Percentiles rank a stretch among this genome's conserved stretches.
Conservation (phyloP, 2,888 invertebrate species). For the Cephus rjabovi region DNA sequence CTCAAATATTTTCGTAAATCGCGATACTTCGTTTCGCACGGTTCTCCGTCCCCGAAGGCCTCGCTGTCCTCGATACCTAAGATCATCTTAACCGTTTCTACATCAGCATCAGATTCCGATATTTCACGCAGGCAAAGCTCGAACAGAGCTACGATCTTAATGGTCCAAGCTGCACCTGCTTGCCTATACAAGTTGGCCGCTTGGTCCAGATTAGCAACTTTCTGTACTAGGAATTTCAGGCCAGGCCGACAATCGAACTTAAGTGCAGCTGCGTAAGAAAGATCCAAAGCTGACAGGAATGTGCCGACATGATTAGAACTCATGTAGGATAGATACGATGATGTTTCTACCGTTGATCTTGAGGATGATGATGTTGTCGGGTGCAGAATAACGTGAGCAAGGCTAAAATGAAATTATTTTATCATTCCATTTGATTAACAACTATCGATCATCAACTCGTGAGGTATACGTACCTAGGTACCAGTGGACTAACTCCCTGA, state of each 20-base stretch:
- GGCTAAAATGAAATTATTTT: conserved; percentile 60
- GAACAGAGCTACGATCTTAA: conserved; percentile 87
- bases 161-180: conserved; percentile 92
- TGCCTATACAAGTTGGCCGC: conserved; percentile 94
- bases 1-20: conserved; percentile 47
- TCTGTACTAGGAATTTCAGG: conserved; percentile 92
- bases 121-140: conserved; percentile 85
- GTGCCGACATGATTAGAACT: conserved; percentile 76
- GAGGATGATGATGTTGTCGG: conserved; percentile 41
- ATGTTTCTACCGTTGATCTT: conserved; percentile 29
- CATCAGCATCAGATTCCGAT: conserved; percentile 46
- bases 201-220: conserved; percentile 87
- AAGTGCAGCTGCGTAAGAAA: conserved; percentile 84
- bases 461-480: conserved; percentile 68
- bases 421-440: neutral
- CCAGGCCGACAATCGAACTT: conserved; percentile 93
- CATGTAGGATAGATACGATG: conserved; percentile 63
- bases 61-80: conserved; percentile 44
- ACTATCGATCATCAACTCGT: neutral
- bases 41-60: conserved; percentile 21
- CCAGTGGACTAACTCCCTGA: conserved; percentile 76
- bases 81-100: conserved; percentile 48
- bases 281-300: conserved; percentile 81
- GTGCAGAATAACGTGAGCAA: conserved; percentile 65
- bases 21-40: conserved; percentile 29